Evolutionary conservation across 2,113 vertebrate genomes (phyloP).

Genomic region (Mugil cephalus): DNA sequence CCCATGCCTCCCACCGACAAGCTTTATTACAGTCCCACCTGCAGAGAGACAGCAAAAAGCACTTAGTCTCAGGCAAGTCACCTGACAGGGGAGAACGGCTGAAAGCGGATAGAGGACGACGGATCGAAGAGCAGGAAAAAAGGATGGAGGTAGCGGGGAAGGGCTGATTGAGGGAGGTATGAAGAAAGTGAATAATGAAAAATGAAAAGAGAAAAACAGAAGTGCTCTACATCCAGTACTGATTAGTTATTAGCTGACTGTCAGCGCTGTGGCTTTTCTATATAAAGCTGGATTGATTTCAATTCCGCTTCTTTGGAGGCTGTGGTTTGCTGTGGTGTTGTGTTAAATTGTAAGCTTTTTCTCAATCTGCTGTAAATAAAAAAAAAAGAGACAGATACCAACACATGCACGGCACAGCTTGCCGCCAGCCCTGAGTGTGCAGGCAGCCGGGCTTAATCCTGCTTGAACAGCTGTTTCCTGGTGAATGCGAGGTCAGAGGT

Average conservation of each 20-base stretch:
- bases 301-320: neutral
- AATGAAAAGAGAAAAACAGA: neutral
- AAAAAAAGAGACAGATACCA: neutral
- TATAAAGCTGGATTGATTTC: neutral
- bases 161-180: slow-evolving; percentile 30
- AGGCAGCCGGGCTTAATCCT: slow-evolving; percentile 41
- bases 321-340: neutral
- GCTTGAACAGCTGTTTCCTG: slow-evolving; percentile 71
- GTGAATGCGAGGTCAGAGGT: slow-evolving; percentile 62
- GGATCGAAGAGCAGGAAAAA: slow-evolving; percentile 6
- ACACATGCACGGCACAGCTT: slow-evolving; percentile 12
- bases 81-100: slow-evolving; percentile 65
- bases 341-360: neutral
- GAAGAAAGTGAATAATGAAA: slow-evolving; percentile 2
- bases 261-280: neutral
- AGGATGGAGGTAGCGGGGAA: slow-evolving; percentile 25
- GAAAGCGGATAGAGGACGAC: slow-evolving; percentile 33
- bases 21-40: slow-evolving; percentile 82
- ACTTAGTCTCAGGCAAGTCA: slow-evolving; percentile 77
- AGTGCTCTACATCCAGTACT: neutral
- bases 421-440: slow-evolving; percentile 23
- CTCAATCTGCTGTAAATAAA: slow-evolving; percentile 8
- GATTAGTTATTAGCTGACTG: neutral
- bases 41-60: slow-evolving; percentile 80
- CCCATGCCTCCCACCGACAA: slow-evolving; percentile 76